Percentiles rank a stretch among this genome's conserved stretches.
Evolutionary conservation across 2,113 vertebrate species (phyloP).

Genomic region (Myotis davidii): DNA sequence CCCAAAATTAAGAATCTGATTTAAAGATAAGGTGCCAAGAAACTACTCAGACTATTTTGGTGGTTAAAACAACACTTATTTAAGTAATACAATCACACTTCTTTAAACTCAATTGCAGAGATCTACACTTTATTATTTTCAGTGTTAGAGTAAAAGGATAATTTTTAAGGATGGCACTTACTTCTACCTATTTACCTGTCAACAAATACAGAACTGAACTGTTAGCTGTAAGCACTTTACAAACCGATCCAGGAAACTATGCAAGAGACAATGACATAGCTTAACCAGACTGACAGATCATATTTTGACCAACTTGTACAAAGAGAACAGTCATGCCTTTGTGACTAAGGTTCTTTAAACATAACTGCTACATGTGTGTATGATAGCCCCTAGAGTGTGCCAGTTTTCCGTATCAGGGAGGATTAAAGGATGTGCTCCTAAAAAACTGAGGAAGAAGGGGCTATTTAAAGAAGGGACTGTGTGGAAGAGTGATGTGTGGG

Average conservation of each 20-base stretch:
- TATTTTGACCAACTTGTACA: conserved; percentile 1
- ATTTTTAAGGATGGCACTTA: conserved; percentile 53
- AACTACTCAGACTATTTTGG: not conserved
- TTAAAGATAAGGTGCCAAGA: conserved; percentile 48
- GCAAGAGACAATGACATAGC: conserved; percentile 11
- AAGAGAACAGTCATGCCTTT: conserved; percentile 23
- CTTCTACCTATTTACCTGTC: conserved; percentile 45
- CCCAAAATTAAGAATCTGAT: conserved; percentile 56
- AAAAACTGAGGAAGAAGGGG: not conserved
- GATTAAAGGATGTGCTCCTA: not conserved
- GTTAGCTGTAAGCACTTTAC: conserved; percentile 45
- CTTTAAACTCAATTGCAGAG: conserved; percentile 39
- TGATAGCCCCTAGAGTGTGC: not conserved
- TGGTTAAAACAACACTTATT: conserved; percentile 37
- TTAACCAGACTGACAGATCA: conserved; percentile 33
- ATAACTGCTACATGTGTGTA: not conserved
- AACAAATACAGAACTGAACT: conserved; percentile 62
- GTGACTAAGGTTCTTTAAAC: conserved; percentile 31
- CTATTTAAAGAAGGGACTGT: not conserved
- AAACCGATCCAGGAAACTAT: conserved; percentile 46
- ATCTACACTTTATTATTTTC: conserved; percentile 55
- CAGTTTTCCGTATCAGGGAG: not conserved
- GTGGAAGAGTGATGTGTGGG: not conserved
- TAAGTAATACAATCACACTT: conserved; percentile 38
- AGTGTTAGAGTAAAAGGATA: conserved; percentile 22